phyloP scores from a whole-genome alignment of 2,113 vertebrate genomes.

The Hyaena hyaena region DNA sequence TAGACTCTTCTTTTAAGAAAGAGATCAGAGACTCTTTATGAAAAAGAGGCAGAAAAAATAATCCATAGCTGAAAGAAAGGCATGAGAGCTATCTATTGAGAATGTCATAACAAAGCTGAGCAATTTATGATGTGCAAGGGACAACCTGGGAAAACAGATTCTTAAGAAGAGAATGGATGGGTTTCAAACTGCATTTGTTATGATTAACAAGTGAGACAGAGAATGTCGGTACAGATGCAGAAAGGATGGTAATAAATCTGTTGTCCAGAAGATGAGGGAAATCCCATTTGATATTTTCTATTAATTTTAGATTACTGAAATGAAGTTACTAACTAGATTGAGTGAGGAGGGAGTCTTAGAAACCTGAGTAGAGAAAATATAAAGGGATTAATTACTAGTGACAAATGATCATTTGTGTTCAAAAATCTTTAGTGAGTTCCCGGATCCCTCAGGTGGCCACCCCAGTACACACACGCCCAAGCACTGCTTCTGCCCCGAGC shows the following conservation, averaged over 20 bases:
- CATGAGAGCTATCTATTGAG: not conserved
- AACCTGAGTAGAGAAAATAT: not conserved
- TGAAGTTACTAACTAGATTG: not conserved
- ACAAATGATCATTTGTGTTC: not conserved
- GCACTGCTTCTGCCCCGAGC: not conserved
- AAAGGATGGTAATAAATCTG: not conserved
- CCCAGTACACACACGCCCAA: not conserved
- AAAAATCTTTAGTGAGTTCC: not conserved
- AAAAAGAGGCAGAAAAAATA: not conserved
- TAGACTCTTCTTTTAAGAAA: not conserved
- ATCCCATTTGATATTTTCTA: not conserved
- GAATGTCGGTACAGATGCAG: not conserved
- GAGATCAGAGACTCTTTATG: not conserved
- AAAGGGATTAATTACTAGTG: not conserved
- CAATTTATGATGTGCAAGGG: not conserved
- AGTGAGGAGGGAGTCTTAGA: not conserved
- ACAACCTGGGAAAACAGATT: not conserved
- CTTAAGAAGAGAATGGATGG: not conserved
- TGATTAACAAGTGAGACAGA: not conserved
- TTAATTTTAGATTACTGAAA: not conserved
- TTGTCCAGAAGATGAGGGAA: not conserved
- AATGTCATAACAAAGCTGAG: not conserved
- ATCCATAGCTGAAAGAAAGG: not conserved
- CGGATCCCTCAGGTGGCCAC: not conserved
- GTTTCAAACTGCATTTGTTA: not conserved